A percentile compares a stretch with the other conserved stretches of the same genome.
Evolutionary conservation across 2,888 invertebrate species (phyloP).

Genomic region (Corbicula japonica): DNA sequence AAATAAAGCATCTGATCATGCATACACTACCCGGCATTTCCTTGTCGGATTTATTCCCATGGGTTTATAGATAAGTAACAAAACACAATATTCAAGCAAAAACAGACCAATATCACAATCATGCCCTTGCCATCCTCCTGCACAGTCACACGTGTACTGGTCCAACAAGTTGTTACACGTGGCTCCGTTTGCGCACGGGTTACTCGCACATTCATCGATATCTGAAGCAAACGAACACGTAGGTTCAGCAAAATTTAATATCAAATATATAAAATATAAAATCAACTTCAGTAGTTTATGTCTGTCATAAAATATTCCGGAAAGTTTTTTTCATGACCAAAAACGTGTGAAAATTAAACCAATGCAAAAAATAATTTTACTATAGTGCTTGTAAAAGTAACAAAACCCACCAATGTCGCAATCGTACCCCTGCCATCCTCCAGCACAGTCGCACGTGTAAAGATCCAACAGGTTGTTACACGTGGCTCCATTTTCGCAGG

Average conservation of each 20-base stretch:
- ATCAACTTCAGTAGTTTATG: background rate
- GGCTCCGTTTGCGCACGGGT: conserved; percentile 27
- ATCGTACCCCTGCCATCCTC: conserved; percentile 8
- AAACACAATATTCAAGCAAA: background rate
- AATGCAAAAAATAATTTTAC: background rate
- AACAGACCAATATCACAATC: conserved; percentile 28
- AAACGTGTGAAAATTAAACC: background rate
- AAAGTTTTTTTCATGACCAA: conserved; percentile 92
- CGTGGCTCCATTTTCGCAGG: conserved; percentile 17
- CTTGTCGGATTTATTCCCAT: background rate
- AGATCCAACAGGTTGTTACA: conserved; percentile 11
- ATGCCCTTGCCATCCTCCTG: conserved; percentile 27
- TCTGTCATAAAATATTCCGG: background rate
- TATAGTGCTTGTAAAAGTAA: background rate
- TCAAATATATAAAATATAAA: background rate
- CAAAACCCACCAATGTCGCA: conserved; percentile 11
- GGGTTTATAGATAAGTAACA: background rate
- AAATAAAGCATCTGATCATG: background rate
- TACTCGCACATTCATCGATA: conserved; percentile 22
- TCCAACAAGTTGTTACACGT: conserved; percentile 7
- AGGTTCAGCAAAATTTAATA: background rate
- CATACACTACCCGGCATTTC: background rate
- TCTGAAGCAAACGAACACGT: background rate
- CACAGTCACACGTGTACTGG: conserved; percentile 15
- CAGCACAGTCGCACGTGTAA: conserved; percentile 14